Evolutionary conservation across 2,113 vertebrate genomes (phyloP).

Genomic region (Elephas maximus): DNA sequence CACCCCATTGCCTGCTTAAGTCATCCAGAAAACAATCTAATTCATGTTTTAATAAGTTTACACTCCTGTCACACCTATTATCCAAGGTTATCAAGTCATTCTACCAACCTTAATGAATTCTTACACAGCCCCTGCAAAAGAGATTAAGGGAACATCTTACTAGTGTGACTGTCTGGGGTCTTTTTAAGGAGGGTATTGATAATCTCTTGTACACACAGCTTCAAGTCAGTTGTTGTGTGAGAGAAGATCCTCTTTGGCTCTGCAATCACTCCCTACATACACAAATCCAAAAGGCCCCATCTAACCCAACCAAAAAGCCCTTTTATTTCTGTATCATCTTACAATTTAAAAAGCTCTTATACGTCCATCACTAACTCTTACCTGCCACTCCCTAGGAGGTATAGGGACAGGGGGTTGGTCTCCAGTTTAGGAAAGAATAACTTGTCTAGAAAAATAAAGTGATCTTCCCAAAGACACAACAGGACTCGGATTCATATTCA

Average conservation of each 20-base stretch:
- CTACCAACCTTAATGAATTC: constrained; percentile 73
- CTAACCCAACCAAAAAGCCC: background rate
- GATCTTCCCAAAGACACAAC: background rate
- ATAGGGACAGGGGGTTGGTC: background rate
- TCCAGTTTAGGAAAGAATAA: background rate
- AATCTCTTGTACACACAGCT: background rate
- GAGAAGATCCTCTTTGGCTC: background rate
- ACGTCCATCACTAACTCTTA: background rate
- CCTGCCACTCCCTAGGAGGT: background rate
- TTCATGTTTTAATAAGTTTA: constrained; percentile 77
- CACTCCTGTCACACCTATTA: constrained; percentile 69
- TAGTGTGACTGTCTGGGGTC: background rate
- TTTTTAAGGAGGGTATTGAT: constrained; percentile 50
- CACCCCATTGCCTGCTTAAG: constrained; percentile 14
- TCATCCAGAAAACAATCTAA: constrained; percentile 67
- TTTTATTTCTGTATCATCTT: background rate
- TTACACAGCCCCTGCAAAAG: constrained; percentile 26
- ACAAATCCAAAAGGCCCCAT: background rate
- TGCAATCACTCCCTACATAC: background rate
- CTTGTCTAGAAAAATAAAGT: background rate
- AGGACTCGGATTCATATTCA: background rate
- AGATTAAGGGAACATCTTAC: constrained; percentile 57
- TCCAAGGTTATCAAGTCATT: constrained; percentile 67
- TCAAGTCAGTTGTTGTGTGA: background rate
- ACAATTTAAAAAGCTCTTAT: background rate